Conservation (phyloP, 2,113 vertebrate species). For the Syrrhaptes paradoxus region DNA sequence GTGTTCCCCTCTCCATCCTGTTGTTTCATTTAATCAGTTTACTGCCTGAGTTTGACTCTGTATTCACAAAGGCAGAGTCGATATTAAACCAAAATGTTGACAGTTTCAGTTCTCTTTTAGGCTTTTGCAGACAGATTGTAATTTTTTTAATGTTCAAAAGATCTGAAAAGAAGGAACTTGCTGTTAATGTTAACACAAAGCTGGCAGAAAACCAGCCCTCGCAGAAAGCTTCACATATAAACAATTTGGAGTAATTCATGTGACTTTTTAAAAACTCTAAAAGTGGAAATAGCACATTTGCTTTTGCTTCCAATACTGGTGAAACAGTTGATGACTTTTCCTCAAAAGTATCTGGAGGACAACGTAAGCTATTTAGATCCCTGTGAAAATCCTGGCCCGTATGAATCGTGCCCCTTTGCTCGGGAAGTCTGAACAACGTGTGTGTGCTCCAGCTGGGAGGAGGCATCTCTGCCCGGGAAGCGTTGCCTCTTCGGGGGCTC, state of each 20-base stretch:
- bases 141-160: constrained; percentile 58
- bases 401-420: not conserved
- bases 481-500: not conserved
- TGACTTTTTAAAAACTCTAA: constrained; percentile 30
- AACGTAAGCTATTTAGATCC: not conserved
- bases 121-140: constrained; percentile 62
- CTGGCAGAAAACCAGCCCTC: constrained; percentile 59
- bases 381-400: not conserved
- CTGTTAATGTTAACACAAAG: constrained; percentile 67
- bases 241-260: constrained; percentile 55
- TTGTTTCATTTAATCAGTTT: not conserved
- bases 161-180: constrained; percentile 64
- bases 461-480: not conserved
- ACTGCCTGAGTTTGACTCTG: not conserved
- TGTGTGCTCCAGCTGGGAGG: accelerated
- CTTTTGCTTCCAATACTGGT: constrained; percentile 5
- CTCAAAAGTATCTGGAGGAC: constrained; percentile 11
- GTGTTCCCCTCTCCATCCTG: not conserved
- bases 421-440: not conserved
- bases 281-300: constrained; percentile 52
- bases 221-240: constrained; percentile 47
- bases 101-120: constrained; percentile 56
- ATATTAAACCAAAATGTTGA: constrained; percentile 43
- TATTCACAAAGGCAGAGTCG: not conserved
- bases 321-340: constrained; percentile 20